Base-by-base conservation (phyloP, 2,797 vertebrate species). In the Cuniculus paca region DNA sequence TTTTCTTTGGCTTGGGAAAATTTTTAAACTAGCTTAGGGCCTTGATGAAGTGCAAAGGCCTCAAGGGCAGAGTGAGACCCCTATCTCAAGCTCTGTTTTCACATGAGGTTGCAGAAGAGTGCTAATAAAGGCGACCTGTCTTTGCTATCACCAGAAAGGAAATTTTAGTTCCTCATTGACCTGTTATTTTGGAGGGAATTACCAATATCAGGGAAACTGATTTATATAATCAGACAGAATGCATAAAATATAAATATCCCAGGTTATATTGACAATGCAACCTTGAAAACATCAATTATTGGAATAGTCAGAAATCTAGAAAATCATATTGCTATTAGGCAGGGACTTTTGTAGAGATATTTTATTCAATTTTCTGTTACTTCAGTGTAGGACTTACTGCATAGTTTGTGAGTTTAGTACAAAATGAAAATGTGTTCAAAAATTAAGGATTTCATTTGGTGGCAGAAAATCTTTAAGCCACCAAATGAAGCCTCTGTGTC, bases 141-240 rank as follows among this genome's bases (percentile, higher is more conserved):
- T 88, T 85, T 89, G 16, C 45, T 75, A 91, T 80, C 36, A 80
- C 28, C 42, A 60, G 12, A 75, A 77, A 91, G 36, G 50, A 17
- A 92, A 74, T 84, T 83, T 94, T 56, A 36, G 17, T 90, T 96
- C 83, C 74, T 95, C 78, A 12, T 93, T 94, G 14, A 85, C 24
- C 17, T 78, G 19, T 24, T 79, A 19, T 78, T 83, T 94, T 50
- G 74, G 56, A 75, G 56, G 5, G 34, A 90, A 88, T 92, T 87
- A 61, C 28, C 42, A 70, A 3, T 60, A 58, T 91, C 14, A 83
- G 39, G 34, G 72, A 92, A 92, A 54, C 24, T 70, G 26, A 92
- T 61, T 78, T 70, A 81, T 36, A 48, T 70, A 56, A 56, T 42
- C 50, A 81, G 31, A 20, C 20, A 93, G 77, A 54, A 83, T 70